Evolutionary conservation across 2,797 vertebrate genomes (phyloP).

Genomic region (Oreonectes daqikongensis): DNA sequence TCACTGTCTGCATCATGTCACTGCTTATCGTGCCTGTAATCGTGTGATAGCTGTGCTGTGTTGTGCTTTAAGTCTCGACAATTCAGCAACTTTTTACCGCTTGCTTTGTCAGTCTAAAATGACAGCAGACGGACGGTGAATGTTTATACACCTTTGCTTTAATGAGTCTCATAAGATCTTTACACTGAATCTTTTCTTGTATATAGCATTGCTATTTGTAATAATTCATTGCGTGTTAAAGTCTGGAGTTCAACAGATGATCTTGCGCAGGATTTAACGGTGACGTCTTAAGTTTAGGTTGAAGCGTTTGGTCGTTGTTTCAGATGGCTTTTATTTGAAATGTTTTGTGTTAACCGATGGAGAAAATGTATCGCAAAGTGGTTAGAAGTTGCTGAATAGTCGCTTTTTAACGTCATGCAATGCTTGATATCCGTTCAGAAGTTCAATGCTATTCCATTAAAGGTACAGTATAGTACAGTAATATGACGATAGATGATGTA

Average conservation of each 20-base stretch:
- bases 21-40: conserved; percentile 78
- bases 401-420: conserved; percentile 68
- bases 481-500: conserved; percentile 72
- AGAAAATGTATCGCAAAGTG: conserved; percentile 45
- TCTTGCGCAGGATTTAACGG: background rate
- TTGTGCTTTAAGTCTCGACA: conserved; percentile 75
- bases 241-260: background rate
- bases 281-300: conserved; percentile 4
- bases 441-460: conserved; percentile 58
- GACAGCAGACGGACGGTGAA: background rate
- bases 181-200: background rate
- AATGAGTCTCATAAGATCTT: background rate
- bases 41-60: conserved; percentile 78
- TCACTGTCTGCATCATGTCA: conserved; percentile 65
- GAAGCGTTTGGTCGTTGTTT: background rate
- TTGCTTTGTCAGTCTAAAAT: conserved; percentile 43
- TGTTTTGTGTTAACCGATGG: background rate
- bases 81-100: conserved; percentile 78
- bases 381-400: conserved; percentile 82
- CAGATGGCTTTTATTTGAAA: background rate
- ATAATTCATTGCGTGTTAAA: background rate
- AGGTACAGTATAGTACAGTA: conserved; percentile 54
- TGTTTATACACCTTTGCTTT: conserved; percentile 12
- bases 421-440: conserved; percentile 72
- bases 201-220: conserved; percentile 11